Base-by-base conservation (phyloP, 2,888 invertebrate genomes). In the Chirona hameri region DNA sequence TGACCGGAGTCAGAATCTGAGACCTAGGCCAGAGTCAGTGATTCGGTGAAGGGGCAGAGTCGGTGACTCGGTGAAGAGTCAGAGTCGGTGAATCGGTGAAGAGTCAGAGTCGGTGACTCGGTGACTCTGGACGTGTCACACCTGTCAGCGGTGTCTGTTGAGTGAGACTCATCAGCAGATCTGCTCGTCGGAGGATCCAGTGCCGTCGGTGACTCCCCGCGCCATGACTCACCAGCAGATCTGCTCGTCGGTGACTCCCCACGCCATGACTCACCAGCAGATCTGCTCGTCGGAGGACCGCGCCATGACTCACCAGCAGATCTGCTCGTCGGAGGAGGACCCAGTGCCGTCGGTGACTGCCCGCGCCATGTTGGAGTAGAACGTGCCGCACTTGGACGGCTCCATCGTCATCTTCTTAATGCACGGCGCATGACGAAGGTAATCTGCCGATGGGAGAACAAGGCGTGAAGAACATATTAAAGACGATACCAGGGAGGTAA, bases 181-280 rank as follows among this genome's bases (percentile, higher is more conserved):
- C 21, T 80, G 10, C 29, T 80, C 27, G 55, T 80, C 80, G n/a
- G n/a, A n/a, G n/a, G n/a, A n/a, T n/a, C n/a, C n/a, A n/a, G n/a
- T n/a, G n/a, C n/a, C 18, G 57, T 57, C 57, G 60, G 60, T n/a
- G 24, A 4, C 79, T 79, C 15, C n/a, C n/a, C n/a, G n/a, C n/a
- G n/a, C n/a, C n/a, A n/a, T n/a, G n/a, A n/a, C n/a, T n/a, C 39
- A 80, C 80, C 80, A 80, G 80, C 80, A 80, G 52, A 52, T 55
- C 21, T 80, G 10, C 29, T 80, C 80, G 14, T 80, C 52, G 4
- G 80, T 80, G 27, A 80, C 80, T 15, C 21, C 80, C 4, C 80
- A 27, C 2, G 80, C 80, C 80, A 80, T 80, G 80, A n/a, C n/a
- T n/a, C 39, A 80, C 80, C 80, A 80, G 80, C 80, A 80, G 52